phyloP scores from a whole-genome alignment of 1,140 invertebrate genomes.

The Platyscapa corneri region DNA sequence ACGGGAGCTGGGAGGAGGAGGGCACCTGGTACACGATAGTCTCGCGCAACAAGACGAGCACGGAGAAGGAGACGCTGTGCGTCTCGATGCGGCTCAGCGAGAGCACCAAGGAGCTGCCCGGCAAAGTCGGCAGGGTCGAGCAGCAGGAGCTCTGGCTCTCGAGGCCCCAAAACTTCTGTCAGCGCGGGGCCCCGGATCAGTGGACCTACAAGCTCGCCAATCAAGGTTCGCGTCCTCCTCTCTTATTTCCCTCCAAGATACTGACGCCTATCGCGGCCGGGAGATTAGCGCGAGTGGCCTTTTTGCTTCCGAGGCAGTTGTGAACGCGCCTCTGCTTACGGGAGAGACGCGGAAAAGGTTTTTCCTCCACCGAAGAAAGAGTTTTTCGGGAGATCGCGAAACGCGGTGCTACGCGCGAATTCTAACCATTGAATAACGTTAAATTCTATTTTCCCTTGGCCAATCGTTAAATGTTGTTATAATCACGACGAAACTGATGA shows the following conservation, averaged over 20 bases:
- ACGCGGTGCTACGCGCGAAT: too few relatives aligned
- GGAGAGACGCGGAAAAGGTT: too few relatives aligned
- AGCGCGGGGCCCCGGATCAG: conserved; percentile 61
- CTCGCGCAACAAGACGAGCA: conserved; percentile 70
- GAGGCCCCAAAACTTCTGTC: conserved; percentile 63
- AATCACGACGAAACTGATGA: too few relatives aligned
- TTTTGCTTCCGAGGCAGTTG: too few relatives aligned
- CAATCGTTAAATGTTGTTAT: too few relatives aligned
- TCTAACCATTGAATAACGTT: too few relatives aligned
- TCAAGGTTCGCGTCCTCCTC: conserved; percentile 61
- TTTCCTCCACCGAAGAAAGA: too few relatives aligned
- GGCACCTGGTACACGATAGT: conserved; percentile 77
- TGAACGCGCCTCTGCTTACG: too few relatives aligned
- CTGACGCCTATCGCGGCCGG: too few relatives aligned
- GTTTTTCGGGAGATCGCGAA: too few relatives aligned
- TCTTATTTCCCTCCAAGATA: background rate
- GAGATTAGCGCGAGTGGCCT: too few relatives aligned
- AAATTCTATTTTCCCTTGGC: too few relatives aligned
- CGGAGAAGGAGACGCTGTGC: conserved; percentile 63
- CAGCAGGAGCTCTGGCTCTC: conserved; percentile 66
- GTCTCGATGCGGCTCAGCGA: conserved; percentile 66
- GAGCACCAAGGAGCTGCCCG: conserved; percentile 52
- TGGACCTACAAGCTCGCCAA: conserved; percentile 67
- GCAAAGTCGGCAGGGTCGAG: conserved; percentile 56
- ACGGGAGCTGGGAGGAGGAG: conserved; percentile 78